phyloP scores from a whole-genome alignment of 37 sponge, comb jelly and placozoan genomes.

The Hexactinellida sp. region DNA sequence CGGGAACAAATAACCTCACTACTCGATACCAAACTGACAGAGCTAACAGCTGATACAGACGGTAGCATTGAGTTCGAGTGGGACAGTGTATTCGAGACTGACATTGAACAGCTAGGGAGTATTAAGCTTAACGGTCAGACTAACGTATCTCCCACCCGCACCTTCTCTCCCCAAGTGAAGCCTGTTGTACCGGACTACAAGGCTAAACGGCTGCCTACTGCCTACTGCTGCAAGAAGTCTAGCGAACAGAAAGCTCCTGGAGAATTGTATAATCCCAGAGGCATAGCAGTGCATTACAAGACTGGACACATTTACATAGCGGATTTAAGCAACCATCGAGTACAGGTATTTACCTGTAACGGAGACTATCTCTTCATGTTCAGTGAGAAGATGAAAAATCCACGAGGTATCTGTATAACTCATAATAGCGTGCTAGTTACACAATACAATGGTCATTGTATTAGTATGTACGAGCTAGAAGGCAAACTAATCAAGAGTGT shows the following conservation, averaged over 20 bases:
- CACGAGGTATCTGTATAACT: not conserved
- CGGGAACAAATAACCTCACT: not conserved
- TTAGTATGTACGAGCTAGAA: conserved; percentile 9
- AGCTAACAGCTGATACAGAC: not conserved
- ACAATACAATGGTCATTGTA: conserved; percentile 1
- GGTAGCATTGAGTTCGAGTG: not conserved
- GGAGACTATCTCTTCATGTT: conserved; percentile 15
- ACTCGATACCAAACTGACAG: not conserved
- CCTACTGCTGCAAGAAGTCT: not conserved
- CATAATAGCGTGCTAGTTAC: not conserved
- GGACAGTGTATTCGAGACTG: not conserved
- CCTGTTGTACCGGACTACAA: conserved; percentile 11
- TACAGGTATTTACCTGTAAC: conserved; percentile 8
- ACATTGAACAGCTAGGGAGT: conserved; percentile 15
- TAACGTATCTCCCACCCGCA: not conserved
- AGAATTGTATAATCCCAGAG: not conserved
- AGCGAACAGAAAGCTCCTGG: not conserved
- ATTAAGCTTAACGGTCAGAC: conserved; percentile 9
- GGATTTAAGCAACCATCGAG: not conserved
- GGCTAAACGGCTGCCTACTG: conserved; percentile 3
- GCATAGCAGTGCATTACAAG: not conserved
- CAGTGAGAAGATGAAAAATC: conserved; percentile 6
- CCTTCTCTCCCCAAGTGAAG: conserved; percentile 8
- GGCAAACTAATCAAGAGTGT: conserved; percentile 10
- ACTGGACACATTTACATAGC: conserved; percentile 12